Percentiles rank a stretch among this genome's conserved stretches.
phyloP scores from a whole-genome alignment of 2,888 invertebrate species.

The Erebia palarica region DNA sequence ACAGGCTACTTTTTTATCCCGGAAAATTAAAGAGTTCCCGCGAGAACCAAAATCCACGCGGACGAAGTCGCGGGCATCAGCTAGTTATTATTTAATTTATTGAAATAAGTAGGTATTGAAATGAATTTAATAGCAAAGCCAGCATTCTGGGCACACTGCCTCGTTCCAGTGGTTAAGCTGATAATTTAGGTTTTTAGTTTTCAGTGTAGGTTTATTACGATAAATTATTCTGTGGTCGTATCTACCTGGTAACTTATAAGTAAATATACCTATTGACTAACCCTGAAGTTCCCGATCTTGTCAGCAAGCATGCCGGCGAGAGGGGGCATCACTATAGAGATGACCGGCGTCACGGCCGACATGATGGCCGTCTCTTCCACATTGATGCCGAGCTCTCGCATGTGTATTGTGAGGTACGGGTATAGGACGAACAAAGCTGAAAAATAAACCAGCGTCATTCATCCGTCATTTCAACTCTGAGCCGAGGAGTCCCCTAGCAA shows the following conservation, averaged over 20 bases:
- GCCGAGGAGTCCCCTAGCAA: background rate
- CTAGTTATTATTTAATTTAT: too few relatives aligned
- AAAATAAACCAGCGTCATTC: conserved; percentile 36
- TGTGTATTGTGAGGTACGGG: conserved; percentile 90
- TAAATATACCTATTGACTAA: conserved; percentile 56
- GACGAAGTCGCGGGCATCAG: too few relatives aligned
- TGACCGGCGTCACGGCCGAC: conserved; percentile 89
- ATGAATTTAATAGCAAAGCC: too few relatives aligned
- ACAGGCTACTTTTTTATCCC: too few relatives aligned
- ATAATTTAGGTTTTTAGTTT: too few relatives aligned
- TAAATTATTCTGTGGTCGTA: background rate
- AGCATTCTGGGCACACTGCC: too few relatives aligned
- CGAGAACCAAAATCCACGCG: too few relatives aligned
- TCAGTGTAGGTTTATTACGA: too few relatives aligned
- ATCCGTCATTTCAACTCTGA: background rate
- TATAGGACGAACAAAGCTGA: conserved; percentile 88
- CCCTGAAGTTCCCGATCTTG: conserved; percentile 91
- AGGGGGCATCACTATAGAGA: conserved; percentile 90
- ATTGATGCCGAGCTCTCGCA: conserved; percentile 89
- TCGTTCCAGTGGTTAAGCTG: too few relatives aligned
- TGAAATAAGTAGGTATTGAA: too few relatives aligned
- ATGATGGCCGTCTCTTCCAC: conserved; percentile 91
- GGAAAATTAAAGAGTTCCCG: too few relatives aligned
- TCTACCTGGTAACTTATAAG: background rate
- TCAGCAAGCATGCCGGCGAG: conserved; percentile 89